A percentile compares a stretch with the other conserved stretches of the same genome.
phyloP scores from a whole-genome alignment of 1,140 invertebrate species.

The Helicorthomorpha holstii region DNA sequence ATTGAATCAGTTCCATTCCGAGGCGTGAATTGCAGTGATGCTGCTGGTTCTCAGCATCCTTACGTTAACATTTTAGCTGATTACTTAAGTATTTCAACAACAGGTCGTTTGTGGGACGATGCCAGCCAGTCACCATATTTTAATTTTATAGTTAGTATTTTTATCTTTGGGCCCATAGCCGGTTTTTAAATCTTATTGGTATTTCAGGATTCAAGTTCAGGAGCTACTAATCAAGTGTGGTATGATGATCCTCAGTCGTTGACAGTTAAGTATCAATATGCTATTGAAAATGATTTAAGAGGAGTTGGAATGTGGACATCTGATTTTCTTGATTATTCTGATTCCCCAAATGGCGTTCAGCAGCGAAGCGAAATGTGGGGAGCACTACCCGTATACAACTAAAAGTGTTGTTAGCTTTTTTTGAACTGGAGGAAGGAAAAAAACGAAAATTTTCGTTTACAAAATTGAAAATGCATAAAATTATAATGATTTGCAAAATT shows the following conservation, averaged over 20 bases:
- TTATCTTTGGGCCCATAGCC: too few relatives aligned
- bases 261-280: constrained; percentile 14
- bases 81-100: constrained; percentile 14
- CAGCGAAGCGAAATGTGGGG: neutral
- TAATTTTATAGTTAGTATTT: constrained; percentile 20
- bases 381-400: neutral
- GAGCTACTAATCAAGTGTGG: constrained; percentile 20
- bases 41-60: constrained; percentile 23
- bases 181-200: too few relatives aligned
- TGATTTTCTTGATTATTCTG: constrained; percentile 20
- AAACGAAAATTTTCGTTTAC: too few relatives aligned
- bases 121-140: constrained; percentile 23
- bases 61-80: constrained; percentile 14
- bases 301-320: constrained; percentile 30
- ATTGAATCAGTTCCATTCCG: constrained; percentile 25
- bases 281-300: constrained; percentile 15
- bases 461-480: too few relatives aligned
- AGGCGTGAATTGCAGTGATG: constrained; percentile 28
- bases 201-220: neutral
- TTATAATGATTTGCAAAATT: too few relatives aligned
- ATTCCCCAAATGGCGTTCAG: neutral
- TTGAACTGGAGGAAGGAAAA: too few relatives aligned
- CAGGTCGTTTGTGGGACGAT: constrained; percentile 20
- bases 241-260: constrained; percentile 15
- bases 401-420: too few relatives aligned